Evolutionary conservation across 2,888 invertebrate species (phyloP), one percentile per base, ranked within the genome.

Genomic region (Neoascia interrupta): DNA sequence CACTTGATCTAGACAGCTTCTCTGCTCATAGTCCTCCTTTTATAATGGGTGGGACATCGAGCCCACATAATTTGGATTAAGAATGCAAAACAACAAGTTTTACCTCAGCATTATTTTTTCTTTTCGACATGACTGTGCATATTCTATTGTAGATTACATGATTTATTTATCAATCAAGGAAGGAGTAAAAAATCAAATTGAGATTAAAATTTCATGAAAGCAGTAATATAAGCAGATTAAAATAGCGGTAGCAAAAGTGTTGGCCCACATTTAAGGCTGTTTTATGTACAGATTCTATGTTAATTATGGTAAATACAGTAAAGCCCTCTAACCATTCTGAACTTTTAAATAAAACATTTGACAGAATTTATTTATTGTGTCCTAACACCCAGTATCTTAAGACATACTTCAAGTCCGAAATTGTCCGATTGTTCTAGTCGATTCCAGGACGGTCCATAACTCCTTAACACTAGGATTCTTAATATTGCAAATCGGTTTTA

Each of bases 11-110:
- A 72, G 89, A 89, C 66, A 88, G 88, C 76, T 89, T 89, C 70
- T 88, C 88, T 49, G 86, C 87, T 26, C 88, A 89, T 70, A 89
- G 89, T 83, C 89, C 89, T 56, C 87, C 89, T 6, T 89, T 89
- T 81, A 87, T 89, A 83, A 81, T 89, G 79, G 87, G 88, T 37
- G 88, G 88, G 39, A 83, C 87, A 5, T 86, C 86, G 61, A 88
- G 87, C 81, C 86, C 87, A 10, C 88, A 88, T 73, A 87, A 84
- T 43, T 82, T 88, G 64, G 88, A 88, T 83, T 88, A 86, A 64
- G 13, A 37, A 23, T 39, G 18, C 13, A 43, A 61, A 43, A 36
- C 23, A 73, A 79, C 60, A 43, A 43, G 23, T 56, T 56, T 73
- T 79, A 79, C 79, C 79, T 79, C 79, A 79, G 31, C 60, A 73